Evolutionary conservation across 2,113 vertebrate species (phyloP), one percentile per base, ranked within the genome.

Genomic region (Xiphophorus hellerii): DNA sequence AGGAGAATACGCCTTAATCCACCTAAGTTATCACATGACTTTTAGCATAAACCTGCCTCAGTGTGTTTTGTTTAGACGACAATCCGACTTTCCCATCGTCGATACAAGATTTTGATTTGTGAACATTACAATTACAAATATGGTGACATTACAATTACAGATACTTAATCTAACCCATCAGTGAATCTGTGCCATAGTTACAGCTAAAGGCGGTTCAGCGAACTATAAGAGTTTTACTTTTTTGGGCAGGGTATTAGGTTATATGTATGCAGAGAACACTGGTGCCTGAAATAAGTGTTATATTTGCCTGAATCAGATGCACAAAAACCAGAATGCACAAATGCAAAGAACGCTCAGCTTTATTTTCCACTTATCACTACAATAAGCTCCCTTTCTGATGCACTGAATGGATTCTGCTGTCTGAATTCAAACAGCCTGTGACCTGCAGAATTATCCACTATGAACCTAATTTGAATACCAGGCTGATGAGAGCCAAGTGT

Each of bases 401-500:
- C 29, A 48, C 3, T 54, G n/a, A 54, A 35, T 35, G 10, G 74
- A 31, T 35, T 11, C 29, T 20, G 8, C 33, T 1, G 39, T 20
- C 64, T 27, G 11, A 76, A 25, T 27, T 25, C 30, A 0, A 74
- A 66, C 14, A 61, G 63, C 42, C 29, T 22, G 28, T 22, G 42
- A 68, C 71, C 39, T 62, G 35, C 30, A 74, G 33, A 83, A 72
- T 69, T 33, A 69, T 62, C 27, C 42, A 66, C 11, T 54, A 73
- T 71, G 14, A 58, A 69, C 51, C 33, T 29, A 68, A 76, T 71
- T 54, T 51, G 20, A 58, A 69, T 61, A 54, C 22, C 22, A 13
- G 27, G 44, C 20, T 58, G 61, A 69, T 78, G 71, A 42, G 44
- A 76, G 68, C 67, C 35, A 35, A 35, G n/a, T 63, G 48, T 74